A percentile compares a stretch with the other conserved stretches of the same genome.
Evolutionary conservation across 2,888 invertebrate species (phyloP).

Genomic region (Endotricha flammealis): DNA sequence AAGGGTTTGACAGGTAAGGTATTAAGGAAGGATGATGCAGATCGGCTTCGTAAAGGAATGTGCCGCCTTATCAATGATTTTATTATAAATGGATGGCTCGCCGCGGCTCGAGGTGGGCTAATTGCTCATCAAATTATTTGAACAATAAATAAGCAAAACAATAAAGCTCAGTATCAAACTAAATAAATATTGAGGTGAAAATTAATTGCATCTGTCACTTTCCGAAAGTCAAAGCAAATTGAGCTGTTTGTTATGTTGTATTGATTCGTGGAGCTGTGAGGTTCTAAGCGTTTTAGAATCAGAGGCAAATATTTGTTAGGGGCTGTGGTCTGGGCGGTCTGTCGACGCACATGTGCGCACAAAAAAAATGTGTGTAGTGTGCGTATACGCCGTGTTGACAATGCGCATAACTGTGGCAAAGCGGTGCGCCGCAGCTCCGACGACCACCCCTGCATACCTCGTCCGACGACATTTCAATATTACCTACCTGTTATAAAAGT

Average conservation of each 20-base stretch:
- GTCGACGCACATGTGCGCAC: slow-evolving; percentile 58
- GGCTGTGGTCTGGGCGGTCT: slow-evolving; percentile 63
- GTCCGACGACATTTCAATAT: slow-evolving; percentile 7
- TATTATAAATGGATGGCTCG: slow-evolving; percentile 35
- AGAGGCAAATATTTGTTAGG: slow-evolving; percentile 70
- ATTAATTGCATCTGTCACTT: slow-evolving; percentile 25
- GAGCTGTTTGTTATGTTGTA: slow-evolving; percentile 50
- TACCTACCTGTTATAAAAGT: slow-evolving; percentile 3
- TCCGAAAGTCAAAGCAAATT: slow-evolving; percentile 33
- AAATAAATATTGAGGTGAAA: slow-evolving; percentile 24
- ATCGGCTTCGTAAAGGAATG: slow-evolving; percentile 42
- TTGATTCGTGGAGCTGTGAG: slow-evolving; percentile 52
- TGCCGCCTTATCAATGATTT: slow-evolving; percentile 36
- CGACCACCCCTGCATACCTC: slow-evolving; percentile 43
- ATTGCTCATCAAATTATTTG: slow-evolving; percentile 21
- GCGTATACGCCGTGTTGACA: slow-evolving; percentile 63
- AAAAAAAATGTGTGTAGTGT: slow-evolving; percentile 63
- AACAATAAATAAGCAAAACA: slow-evolving; percentile 16
- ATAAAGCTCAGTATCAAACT: slow-evolving; percentile 22
- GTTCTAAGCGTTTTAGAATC: slow-evolving; percentile 70
- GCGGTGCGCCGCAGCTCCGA: slow-evolving; percentile 42
- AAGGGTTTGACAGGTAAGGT: slow-evolving; percentile 62
- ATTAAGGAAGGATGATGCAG: slow-evolving; percentile 56
- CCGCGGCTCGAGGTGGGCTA: slow-evolving; percentile 26
- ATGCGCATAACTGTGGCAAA: slow-evolving; percentile 67